These are phyloP conservation scores for Drosophila kohkoa DNA, from an alignment of 1,140 invertebrate genomes.

Conservation along the genomic window DNA sequence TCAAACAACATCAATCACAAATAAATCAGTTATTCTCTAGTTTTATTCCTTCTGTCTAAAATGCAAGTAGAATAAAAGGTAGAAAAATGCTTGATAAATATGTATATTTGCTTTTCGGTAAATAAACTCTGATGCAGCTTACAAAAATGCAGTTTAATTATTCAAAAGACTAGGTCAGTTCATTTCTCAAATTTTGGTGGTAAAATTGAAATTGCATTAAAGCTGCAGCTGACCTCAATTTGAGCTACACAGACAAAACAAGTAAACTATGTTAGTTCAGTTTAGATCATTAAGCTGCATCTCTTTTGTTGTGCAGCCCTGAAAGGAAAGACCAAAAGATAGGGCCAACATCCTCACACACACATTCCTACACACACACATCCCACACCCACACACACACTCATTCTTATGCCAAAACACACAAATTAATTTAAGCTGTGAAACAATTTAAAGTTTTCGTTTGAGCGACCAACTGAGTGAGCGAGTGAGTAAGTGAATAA, in stretches of 20 bases:
- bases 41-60: too few relatives aligned
- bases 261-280: not conserved
- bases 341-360: not conserved
- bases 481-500: constrained; percentile 15
- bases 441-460: constrained; percentile 75
- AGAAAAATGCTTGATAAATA: too few relatives aligned
- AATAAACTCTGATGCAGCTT: too few relatives aligned
- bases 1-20: too few relatives aligned
- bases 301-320: constrained; percentile 20
- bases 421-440: constrained; percentile 76
- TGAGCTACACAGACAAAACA: not conserved
- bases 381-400: not conserved
- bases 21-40: too few relatives aligned
- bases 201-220: too few relatives aligned
- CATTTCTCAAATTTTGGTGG: too few relatives aligned
- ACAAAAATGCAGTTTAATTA: too few relatives aligned
- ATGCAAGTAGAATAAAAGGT: too few relatives aligned
- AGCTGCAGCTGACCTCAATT: too few relatives aligned
- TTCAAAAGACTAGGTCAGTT: too few relatives aligned
- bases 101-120: too few relatives aligned
- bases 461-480: constrained; percentile 29
- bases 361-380: constrained; percentile 44
- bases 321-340: constrained; percentile 35
- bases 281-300: not conserved
- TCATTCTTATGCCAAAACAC: constrained; percentile 32